Evolutionary conservation across 2,888 invertebrate genomes (phyloP).

Genomic region (Phyllotreta cruciferae): DNA sequence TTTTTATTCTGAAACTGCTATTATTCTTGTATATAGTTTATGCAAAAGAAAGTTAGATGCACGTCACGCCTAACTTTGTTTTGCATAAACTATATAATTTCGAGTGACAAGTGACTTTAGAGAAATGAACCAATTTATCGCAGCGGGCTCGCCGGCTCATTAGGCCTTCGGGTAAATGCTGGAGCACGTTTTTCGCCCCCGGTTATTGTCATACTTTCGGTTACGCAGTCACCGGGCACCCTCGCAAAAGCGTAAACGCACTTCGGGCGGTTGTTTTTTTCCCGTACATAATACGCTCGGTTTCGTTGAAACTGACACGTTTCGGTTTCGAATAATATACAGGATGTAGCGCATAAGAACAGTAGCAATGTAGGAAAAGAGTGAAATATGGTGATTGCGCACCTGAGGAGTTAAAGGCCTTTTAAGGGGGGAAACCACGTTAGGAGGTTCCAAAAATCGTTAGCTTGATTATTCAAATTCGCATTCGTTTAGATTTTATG

Average conservation of each 20-base stretch:
- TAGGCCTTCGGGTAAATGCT: conserved; percentile 53
- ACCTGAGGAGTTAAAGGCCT: no score
- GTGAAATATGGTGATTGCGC: no score
- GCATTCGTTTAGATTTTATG: no score
- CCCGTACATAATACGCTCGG: neutral
- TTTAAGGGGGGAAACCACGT: no score
- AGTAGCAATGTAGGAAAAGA: no score
- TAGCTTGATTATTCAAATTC: no score
- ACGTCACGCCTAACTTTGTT: no score
- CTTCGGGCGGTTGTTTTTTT: conserved; percentile 25
- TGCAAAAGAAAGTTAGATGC: no score
- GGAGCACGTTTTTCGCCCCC: conserved; percentile 55
- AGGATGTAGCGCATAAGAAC: no score
- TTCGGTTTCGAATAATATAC: neutral
- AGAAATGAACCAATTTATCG: conserved; percentile 52
- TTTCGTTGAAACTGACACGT: neutral
- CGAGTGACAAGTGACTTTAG: conserved; percentile 44
- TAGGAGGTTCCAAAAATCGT: neutral
- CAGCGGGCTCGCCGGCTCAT: conserved; percentile 52
- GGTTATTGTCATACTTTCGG: conserved; percentile 50
- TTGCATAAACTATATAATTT: no score
- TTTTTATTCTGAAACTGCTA: no score
- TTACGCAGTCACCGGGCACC: conserved; percentile 42
- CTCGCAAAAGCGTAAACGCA: conserved; percentile 20
- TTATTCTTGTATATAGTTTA: no score